A percentile compares a stretch with the other conserved stretches of the same genome.
phyloP scores from a whole-genome alignment of 2,888 invertebrate genomes.

The Microdon myrmicae region DNA sequence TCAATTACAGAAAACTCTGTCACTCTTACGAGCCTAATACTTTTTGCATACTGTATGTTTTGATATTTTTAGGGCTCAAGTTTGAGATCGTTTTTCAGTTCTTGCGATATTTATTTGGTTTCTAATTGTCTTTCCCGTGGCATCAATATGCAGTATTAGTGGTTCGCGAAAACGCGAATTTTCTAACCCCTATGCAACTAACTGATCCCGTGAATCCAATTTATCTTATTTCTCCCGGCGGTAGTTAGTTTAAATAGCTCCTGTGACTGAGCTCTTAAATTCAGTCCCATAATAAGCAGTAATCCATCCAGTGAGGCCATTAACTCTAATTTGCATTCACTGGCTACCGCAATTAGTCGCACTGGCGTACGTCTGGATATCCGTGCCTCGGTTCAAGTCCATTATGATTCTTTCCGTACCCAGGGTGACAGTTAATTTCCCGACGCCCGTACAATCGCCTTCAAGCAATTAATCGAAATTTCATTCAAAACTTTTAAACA shows the following conservation, averaged over 20 bases:
- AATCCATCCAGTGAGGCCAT: slow-evolving; percentile 20
- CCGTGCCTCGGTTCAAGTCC: slow-evolving; percentile 18
- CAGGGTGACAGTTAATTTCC: slow-evolving; percentile 51
- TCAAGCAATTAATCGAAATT: slow-evolving; percentile 52
- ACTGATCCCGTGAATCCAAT: too few species aligned
- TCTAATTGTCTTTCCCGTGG: too few species aligned
- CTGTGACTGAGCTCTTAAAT: slow-evolving; percentile 23
- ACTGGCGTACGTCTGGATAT: slow-evolving; percentile 11
- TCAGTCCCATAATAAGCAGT: neutral
- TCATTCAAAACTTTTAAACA: slow-evolving; percentile 41
- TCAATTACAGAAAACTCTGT: too few species aligned
- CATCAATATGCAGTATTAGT: too few species aligned
- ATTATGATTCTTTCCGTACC: slow-evolving; percentile 32
- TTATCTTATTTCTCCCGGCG: too few species aligned
- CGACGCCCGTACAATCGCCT: slow-evolving; percentile 38
- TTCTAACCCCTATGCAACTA: too few species aligned
- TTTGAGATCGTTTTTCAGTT: too few species aligned
- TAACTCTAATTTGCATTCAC: slow-evolving; percentile 45
- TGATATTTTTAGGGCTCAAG: too few species aligned
- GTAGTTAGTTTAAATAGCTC: slow-evolving; percentile 39
- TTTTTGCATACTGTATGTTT: too few species aligned
- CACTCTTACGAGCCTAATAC: too few species aligned
- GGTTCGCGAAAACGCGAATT: too few species aligned
- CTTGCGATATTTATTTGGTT: too few species aligned
- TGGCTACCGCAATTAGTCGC: slow-evolving; percentile 46